Base-by-base conservation (phyloP, 2,113 vertebrate species). In the Eira barbara region DNA sequence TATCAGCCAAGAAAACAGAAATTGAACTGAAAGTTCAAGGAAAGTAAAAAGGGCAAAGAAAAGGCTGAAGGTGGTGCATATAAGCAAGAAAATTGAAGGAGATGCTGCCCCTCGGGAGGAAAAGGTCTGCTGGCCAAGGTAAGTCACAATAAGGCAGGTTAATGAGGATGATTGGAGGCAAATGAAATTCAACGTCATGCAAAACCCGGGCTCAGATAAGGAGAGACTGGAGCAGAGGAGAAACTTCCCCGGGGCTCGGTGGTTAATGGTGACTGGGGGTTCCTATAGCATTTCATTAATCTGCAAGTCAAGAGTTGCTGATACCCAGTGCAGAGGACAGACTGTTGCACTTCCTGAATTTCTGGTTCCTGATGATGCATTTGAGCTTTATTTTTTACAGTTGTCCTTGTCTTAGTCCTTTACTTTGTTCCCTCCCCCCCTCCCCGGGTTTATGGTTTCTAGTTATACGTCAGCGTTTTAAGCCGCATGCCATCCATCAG, bases 1-100 rank as follows among this genome's bases (percentile, higher is more conserved):
- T 25, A 97, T n/a, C 63, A 89, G 69, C 63, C 71, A 94, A 86
- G 47, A 96, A 98, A 98, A 97, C 2, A 67, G 97, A 73, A 88
- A 59, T 20, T 52, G 39, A 95, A 94, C 55, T 84, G 93, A 86
- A 94, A 52, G 49, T 52, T 52, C 69, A 87, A 80, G 82, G 89
- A 80, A 45, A 52, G 29, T 14, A 3, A 71, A 73, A 90, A 96
- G 80, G 65, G 2, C 34, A 67, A 78, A 17, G 96, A 67, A 34
- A 45, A 81, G 36, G 67, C 91, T 25, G 55, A 39, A 25, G 36
- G 20, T 13, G 71, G 4, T 6, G 0, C 31, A 14, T 2, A 6
- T 23, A 31, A 76, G 91, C 6, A 80, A 42, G 7, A 49, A 20
- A 61, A 15, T n/a, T 1, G 3, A 83, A 63, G 65, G 71, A 78